Evolutionary conservation across 2,888 invertebrate genomes (phyloP).

Genomic region (Orgyia antiqua): DNA sequence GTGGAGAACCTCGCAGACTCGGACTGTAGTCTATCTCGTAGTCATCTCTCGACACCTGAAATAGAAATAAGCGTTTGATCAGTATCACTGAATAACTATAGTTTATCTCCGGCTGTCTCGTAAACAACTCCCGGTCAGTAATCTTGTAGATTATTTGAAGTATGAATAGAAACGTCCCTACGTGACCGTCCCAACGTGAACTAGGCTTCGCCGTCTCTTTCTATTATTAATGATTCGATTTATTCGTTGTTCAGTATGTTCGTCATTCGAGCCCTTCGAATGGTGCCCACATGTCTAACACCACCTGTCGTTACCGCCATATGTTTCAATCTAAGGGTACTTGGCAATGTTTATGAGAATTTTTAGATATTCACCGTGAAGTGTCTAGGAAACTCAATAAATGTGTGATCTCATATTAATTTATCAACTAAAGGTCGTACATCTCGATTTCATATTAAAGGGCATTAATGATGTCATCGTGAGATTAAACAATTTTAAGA

Average conservation of each 20-base stretch:
- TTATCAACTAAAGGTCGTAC: slow-evolving; percentile 15
- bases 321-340: slow-evolving; percentile 32
- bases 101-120: slow-evolving; percentile 24
- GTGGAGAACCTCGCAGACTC: slow-evolving; percentile 63
- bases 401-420: slow-evolving; percentile 22
- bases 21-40: slow-evolving; percentile 65
- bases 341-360: slow-evolving; percentile 22
- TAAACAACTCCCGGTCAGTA: slow-evolving; percentile 30
- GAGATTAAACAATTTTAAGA: slow-evolving; percentile 26
- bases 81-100: slow-evolving; percentile 22
- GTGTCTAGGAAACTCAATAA: slow-evolving; percentile 45
- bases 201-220: slow-evolving; percentile 36
- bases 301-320: slow-evolving; percentile 58
- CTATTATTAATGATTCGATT: slow-evolving; percentile 31
- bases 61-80: slow-evolving; percentile 33
- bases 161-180: slow-evolving; percentile 40
- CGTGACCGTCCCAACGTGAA: slow-evolving; percentile 32
- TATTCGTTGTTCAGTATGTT: slow-evolving; percentile 28
- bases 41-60: slow-evolving; percentile 71
- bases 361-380: slow-evolving; percentile 41
- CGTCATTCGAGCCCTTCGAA: slow-evolving; percentile 57
- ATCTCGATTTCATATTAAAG: slow-evolving; percentile 17
- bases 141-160: slow-evolving; percentile 46
- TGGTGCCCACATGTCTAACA: slow-evolving; percentile 57
- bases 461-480: slow-evolving; percentile 11